Conservation (phyloP, 2,113 vertebrate genomes). For the Oreotrochilus melanogaster region DNA sequence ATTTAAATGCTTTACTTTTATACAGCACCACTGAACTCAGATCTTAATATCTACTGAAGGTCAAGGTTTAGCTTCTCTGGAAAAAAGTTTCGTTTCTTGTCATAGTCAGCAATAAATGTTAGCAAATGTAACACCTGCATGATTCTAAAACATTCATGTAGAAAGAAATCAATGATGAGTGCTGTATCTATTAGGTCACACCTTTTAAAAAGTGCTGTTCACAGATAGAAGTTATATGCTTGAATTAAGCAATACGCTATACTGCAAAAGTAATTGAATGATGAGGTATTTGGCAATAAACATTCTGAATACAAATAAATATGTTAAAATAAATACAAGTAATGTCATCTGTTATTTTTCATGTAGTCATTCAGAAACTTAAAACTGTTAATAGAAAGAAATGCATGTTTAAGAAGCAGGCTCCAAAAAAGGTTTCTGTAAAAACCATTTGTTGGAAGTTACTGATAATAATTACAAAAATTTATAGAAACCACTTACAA, state of each 20-base stretch:
- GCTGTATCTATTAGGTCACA: not conserved
- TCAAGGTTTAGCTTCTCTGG: not conserved
- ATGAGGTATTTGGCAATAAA: not conserved
- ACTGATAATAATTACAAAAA: not conserved
- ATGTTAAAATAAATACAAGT: not conserved
- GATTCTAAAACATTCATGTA: not conserved
- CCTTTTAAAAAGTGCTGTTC: not conserved
- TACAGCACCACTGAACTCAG: not conserved
- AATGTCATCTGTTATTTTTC: accelerated
- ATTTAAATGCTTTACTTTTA: not conserved
- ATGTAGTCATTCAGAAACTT: not conserved
- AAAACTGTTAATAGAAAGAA: not conserved
- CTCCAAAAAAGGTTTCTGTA: not conserved
- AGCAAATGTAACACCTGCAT: not conserved
- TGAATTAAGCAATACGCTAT: not conserved
- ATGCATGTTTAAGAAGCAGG: not conserved
- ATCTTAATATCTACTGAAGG: not conserved
- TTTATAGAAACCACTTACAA: not conserved
- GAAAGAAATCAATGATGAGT: not conserved
- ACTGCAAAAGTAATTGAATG: not conserved
- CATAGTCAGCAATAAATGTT: not conserved
- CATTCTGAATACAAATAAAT: not conserved
- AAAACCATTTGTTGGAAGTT: not conserved
- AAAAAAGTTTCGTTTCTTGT: not conserved
- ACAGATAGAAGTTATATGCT: not conserved